These are phyloP conservation scores for Clivina fossor DNA, from an alignment of 2,888 invertebrate genomes.

Conservation along the genomic window DNA sequence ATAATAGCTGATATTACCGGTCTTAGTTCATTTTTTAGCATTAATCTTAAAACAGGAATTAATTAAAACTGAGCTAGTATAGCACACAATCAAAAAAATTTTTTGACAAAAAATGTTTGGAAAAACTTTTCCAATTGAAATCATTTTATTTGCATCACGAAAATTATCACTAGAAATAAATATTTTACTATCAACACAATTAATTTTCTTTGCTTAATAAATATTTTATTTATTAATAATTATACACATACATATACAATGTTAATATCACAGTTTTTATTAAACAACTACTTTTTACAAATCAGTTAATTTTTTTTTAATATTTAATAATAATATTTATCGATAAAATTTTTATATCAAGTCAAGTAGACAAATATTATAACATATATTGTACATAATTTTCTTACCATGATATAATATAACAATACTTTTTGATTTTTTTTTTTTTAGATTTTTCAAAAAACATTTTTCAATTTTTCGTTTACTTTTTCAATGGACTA, in stretches of 20 bases:
- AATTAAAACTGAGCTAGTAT: conserved; percentile 13
- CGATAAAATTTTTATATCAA: conserved; percentile 5
- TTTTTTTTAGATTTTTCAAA: conserved; percentile 1
- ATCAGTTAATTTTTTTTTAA: conserved; percentile 8
- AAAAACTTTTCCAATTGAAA: neutral
- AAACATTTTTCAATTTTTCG: conserved; percentile 1
- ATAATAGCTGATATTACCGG: no score
- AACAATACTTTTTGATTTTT: neutral
- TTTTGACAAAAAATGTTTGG: conserved; percentile 19
- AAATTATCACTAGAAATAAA: no score
- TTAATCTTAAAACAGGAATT: no score
- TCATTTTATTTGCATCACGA: no score
- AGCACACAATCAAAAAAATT: conserved; percentile 18
- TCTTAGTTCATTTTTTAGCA: no score
- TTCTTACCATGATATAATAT: neutral
- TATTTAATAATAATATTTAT: no score
- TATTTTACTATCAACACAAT: no score
- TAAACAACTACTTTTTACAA: conserved; percentile 23
- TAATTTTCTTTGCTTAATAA: no score
- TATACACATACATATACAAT: conserved; percentile 12
- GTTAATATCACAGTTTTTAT: conserved; percentile 26
- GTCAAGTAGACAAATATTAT: neutral
- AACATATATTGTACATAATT: conserved; percentile 7
- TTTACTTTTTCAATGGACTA: conserved; percentile 30
- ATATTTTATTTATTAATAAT: conserved; percentile 18